A percentile compares a stretch with the other conserved stretches of the same genome.
phyloP scores from a whole-genome alignment of 1,140 invertebrate species.

The Thaumetopoea pityocampa region DNA sequence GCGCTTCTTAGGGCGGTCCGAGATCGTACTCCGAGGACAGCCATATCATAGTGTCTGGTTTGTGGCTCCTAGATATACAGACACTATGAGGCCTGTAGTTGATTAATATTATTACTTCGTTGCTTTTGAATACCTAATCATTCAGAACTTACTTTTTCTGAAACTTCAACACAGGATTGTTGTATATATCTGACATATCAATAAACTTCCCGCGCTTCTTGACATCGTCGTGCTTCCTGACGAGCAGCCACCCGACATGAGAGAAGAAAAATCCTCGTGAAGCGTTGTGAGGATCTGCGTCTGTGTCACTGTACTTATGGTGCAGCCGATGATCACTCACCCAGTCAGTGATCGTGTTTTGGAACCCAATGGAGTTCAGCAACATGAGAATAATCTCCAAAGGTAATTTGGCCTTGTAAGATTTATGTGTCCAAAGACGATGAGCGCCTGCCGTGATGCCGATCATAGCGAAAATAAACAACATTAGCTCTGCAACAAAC shows the following conservation, averaged over 20 bases:
- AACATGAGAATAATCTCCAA: conserved; percentile 73
- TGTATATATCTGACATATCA: conserved; percentile 82
- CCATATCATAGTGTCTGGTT: too few relatives aligned
- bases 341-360: conserved; percentile 77
- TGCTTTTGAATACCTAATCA: not conserved
- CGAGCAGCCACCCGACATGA: conserved; percentile 80
- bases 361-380: conserved; percentile 35
- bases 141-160: conserved; percentile 79
- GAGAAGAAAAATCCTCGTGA: conserved; percentile 80
- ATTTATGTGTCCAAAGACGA: conserved; percentile 88
- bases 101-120: not conserved
- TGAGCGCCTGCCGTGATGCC: conserved; percentile 88
- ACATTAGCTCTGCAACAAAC: conserved; percentile 25
- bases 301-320: conserved; percentile 82
- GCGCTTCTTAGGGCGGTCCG: too few relatives aligned
- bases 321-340: conserved; percentile 79
- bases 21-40: too few relatives aligned
- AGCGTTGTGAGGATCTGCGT: conserved; percentile 82
- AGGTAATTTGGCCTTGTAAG: conserved; percentile 89
- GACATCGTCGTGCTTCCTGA: conserved; percentile 79
- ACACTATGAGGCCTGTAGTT: too few relatives aligned
- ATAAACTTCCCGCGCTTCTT: conserved; percentile 80
- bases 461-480: conserved; percentile 70
- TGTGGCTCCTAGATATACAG: too few relatives aligned
- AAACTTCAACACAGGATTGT: conserved; percentile 83